phyloP scores from a whole-genome alignment of 1,140 invertebrate genomes.

The Drosophila triauraria region DNA sequence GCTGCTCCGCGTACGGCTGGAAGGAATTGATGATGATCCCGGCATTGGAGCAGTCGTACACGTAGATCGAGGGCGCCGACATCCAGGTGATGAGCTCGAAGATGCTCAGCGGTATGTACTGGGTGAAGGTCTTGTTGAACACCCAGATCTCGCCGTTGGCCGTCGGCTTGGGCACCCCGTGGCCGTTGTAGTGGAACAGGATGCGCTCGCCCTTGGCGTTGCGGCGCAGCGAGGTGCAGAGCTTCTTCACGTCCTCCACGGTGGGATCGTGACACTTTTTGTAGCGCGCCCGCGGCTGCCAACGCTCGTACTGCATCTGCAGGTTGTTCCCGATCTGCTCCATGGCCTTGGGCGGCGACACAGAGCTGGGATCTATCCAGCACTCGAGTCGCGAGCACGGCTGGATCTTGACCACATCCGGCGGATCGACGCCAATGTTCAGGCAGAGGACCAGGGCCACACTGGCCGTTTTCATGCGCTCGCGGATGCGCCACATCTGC shows the following conservation, averaged over 20 bases:
- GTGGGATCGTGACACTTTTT: slow-evolving; percentile 99
- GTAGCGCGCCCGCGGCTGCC: slow-evolving; percentile 98
- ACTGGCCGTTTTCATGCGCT: slow-evolving; percentile 98
- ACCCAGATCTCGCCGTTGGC: slow-evolving; percentile 99
- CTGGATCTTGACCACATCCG: slow-evolving; percentile 98
- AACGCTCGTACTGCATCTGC: slow-evolving; percentile 98
- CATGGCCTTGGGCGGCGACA: slow-evolving; percentile 96
- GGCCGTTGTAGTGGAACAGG: slow-evolving; percentile 99
- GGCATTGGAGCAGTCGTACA: slow-evolving; percentile 99
- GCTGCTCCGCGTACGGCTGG: slow-evolving; percentile 95
- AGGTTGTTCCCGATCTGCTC: slow-evolving; percentile 96
- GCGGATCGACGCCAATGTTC: slow-evolving; percentile 99
- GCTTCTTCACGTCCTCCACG: slow-evolving; percentile 98
- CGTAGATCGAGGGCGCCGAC: slow-evolving; percentile 99
- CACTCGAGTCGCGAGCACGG: slow-evolving; percentile 98
- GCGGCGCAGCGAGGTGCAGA: slow-evolving; percentile 96
- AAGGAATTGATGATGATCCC: slow-evolving; percentile 98
- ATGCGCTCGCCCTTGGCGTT: slow-evolving; percentile 99
- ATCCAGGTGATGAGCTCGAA: slow-evolving; percentile 99
- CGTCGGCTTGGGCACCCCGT: slow-evolving; percentile 99
- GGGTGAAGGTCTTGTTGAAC: slow-evolving; percentile 99
- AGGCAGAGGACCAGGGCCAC: slow-evolving; percentile 98
- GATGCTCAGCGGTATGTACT: slow-evolving; percentile 99
- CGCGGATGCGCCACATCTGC: slow-evolving; percentile 72
- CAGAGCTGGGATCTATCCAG: slow-evolving; percentile 96